Percentiles rank a stretch among this genome's conserved stretches.
Conservation (phyloP, 92 coral and sea anemone genomes). For the Umimayanthus kanabou region DNA sequence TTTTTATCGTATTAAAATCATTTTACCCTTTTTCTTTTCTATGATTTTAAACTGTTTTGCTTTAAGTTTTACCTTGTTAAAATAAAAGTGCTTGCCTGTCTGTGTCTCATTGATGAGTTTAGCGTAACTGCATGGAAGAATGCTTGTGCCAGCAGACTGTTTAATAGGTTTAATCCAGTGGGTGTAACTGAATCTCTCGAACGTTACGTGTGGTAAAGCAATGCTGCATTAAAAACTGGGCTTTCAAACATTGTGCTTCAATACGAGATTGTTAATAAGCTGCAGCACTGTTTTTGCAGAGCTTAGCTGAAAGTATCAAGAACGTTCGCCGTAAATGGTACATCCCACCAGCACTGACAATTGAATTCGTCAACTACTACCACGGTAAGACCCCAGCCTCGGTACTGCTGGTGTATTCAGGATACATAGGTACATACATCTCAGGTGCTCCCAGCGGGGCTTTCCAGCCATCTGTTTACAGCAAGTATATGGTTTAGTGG, state of each 20-base stretch:
- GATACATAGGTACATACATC: no score
- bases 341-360: slow-evolving; percentile 90
- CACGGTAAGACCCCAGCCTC: slow-evolving; percentile 64
- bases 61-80: no score
- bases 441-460: not conserved
- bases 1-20: not conserved
- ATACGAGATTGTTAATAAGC: not conserved
- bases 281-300: slow-evolving; percentile 40
- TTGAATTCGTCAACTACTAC: slow-evolving; percentile 94
- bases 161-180: no score
- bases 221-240: not conserved
- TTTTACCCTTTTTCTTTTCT: no score
- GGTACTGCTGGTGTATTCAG: not conserved
- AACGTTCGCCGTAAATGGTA: slow-evolving; percentile 95
- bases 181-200: not conserved
- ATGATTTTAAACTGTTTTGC: no score
- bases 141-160: not conserved
- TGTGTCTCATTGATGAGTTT: not conserved
- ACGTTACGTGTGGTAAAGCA: not conserved
- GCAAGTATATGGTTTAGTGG: no score
- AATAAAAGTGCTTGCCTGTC: not conserved
- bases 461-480: not conserved
- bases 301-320: slow-evolving; percentile 63
- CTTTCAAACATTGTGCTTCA: not conserved
- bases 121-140: not conserved